These are phyloP conservation scores for Hestina assimilis DNA, from an alignment of 1,140 invertebrate genomes.

Conservation along the genomic window DNA sequence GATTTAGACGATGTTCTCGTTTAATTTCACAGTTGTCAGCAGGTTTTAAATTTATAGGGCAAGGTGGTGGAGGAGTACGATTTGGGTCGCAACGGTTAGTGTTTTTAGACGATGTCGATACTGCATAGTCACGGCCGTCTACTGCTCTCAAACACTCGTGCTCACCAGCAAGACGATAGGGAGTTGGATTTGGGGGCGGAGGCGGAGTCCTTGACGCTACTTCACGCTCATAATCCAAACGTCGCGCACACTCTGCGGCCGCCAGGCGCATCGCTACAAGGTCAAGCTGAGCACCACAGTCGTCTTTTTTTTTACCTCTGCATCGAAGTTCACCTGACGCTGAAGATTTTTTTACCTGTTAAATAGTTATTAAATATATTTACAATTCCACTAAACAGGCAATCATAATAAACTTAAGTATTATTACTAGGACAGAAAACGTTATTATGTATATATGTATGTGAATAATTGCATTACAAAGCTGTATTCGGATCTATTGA, in stretches of 20 bases:
- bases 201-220: not conserved
- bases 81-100: not conserved
- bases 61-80: conserved; percentile 11
- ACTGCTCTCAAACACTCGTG: conserved; percentile 31
- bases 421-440: too few species aligned
- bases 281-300: conserved; percentile 22
- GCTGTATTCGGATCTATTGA: too few species aligned
- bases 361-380: not conserved
- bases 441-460: too few species aligned
- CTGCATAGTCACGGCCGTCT: conserved; percentile 33
- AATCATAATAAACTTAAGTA: too few species aligned
- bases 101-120: not conserved
- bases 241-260: conserved; percentile 22
- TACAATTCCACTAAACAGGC: not conserved
- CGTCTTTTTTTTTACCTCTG: not conserved
- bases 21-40: conserved; percentile 28
- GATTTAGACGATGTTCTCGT: conserved; percentile 25
- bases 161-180: conserved; percentile 15
- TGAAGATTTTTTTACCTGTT: too few species aligned
- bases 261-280: conserved; percentile 24
- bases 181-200: not conserved
- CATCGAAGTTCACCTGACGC: not conserved
- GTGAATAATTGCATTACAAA: too few species aligned
- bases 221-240: conserved; percentile 26
- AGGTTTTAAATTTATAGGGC: conserved; percentile 20